Evolutionary conservation across 2,113 vertebrate species (phyloP).

Genomic region (Hippocampus comes): DNA sequence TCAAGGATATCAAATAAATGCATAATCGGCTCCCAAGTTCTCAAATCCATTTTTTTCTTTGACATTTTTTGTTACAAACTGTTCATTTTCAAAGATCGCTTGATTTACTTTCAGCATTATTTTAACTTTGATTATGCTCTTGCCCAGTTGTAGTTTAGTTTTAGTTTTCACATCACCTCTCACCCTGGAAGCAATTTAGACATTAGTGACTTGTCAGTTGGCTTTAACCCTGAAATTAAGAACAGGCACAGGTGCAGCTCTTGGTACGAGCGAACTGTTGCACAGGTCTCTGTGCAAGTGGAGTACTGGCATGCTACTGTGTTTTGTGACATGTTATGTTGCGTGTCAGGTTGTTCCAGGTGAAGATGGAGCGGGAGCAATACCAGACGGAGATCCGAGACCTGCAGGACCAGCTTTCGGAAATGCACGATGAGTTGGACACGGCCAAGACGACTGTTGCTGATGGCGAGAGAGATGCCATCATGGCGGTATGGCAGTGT

Average conservation of each 20-base stretch:
- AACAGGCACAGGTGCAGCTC: constrained; percentile 34
- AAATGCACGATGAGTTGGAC: constrained; percentile 97
- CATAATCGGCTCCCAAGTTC: no score
- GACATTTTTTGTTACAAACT: no score
- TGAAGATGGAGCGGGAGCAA: constrained; percentile 94
- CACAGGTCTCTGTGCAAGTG: constrained; percentile 30
- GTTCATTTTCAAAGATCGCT: neutral
- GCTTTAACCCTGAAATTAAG: constrained; percentile 25
- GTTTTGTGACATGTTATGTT: constrained; percentile 42
- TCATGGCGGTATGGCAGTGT: constrained; percentile 77
- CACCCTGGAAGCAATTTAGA: constrained; percentile 30
- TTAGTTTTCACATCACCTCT: constrained; percentile 27
- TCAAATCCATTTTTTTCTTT: no score
- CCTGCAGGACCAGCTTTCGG: constrained; percentile 95
- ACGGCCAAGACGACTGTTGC: constrained; percentile 72
- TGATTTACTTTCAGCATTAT: neutral
- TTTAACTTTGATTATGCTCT: neutral
- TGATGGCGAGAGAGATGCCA: constrained; percentile 81
- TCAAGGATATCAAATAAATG: no score
- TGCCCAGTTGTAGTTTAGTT: constrained; percentile 15
- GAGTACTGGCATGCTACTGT: constrained; percentile 4
- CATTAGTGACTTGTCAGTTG: constrained; percentile 36
- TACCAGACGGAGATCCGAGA: constrained; percentile 95
- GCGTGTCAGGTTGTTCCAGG: constrained; percentile 85
- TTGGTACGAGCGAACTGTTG: constrained; percentile 37